These are phyloP conservation scores for Anthoscopus minutus DNA, from an alignment of 2,113 vertebrate species.

Conservation along the genomic window DNA sequence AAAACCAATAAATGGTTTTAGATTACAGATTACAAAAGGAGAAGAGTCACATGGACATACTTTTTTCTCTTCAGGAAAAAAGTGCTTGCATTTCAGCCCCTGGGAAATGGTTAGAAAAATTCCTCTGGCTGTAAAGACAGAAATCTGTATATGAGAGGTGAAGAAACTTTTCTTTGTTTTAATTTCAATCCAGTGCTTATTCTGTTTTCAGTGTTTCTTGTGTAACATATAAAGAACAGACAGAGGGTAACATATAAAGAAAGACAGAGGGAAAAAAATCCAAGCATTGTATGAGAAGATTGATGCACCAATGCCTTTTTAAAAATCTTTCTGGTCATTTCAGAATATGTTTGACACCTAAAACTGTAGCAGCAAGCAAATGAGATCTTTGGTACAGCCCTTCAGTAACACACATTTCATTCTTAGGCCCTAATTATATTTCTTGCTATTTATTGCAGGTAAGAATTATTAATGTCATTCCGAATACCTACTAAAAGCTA, in stretches of 20 bases:
- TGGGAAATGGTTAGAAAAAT: neutral
- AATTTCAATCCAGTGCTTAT: neutral
- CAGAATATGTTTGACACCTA: neutral
- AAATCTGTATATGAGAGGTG: neutral
- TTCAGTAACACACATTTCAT: neutral
- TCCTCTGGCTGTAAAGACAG: neutral
- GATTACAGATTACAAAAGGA: neutral
- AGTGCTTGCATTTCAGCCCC: neutral
- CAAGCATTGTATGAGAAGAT: neutral
- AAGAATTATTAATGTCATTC: neutral
- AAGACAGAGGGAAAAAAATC: neutral
- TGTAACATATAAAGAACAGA: neutral
- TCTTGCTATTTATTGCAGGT: neutral
- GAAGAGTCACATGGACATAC: neutral
- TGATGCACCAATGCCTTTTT: neutral
- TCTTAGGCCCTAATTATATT: neutral
- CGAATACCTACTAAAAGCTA: neutral
- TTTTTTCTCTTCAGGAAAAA: neutral
- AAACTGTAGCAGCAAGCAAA: neutral
- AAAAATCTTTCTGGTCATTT: neutral
- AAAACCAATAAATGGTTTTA: neutral
- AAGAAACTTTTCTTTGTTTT: neutral
- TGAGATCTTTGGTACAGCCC: neutral
- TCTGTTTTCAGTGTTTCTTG: neutral
- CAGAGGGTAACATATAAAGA: neutral